Conservation (phyloP, 2,888 invertebrate genomes). For the Pterostichus niger region DNA sequence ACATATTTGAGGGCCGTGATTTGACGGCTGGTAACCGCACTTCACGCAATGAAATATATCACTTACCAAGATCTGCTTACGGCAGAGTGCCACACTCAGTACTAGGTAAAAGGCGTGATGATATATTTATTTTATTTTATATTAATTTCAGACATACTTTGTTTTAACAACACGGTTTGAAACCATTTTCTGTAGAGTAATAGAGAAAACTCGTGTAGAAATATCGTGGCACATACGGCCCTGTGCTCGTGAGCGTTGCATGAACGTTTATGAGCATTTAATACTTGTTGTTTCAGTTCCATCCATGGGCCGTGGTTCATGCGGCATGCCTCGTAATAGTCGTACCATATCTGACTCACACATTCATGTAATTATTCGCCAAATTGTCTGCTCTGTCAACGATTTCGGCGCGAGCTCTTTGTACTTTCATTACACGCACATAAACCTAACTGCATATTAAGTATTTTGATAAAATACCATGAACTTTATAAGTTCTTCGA, state of each 20-base stretch:
- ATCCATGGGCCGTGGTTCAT: neutral
- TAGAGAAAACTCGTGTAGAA: too few relatives aligned
- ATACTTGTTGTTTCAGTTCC: slow-evolving; percentile 22
- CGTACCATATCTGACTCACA: neutral
- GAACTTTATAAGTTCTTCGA: neutral
- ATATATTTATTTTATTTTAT: too few relatives aligned
- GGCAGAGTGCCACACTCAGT: too few relatives aligned
- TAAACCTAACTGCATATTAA: slow-evolving; percentile 40
- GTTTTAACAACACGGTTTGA: too few relatives aligned
- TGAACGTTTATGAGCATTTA: slow-evolving; percentile 37
- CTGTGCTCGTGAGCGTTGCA: neutral
- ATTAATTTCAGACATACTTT: too few relatives aligned
- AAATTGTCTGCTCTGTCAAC: slow-evolving; percentile 42
- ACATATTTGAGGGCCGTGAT: too few relatives aligned
- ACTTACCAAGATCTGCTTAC: too few relatives aligned
- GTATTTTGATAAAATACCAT: slow-evolving; percentile 8
- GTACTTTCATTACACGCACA: slow-evolving; percentile 17
- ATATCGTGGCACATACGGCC: neutral
- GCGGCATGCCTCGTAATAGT: neutral
- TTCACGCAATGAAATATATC: too few relatives aligned
- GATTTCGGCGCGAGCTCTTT: slow-evolving; percentile 35
- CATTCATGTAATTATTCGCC: slow-evolving; percentile 39
- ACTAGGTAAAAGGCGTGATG: too few relatives aligned
- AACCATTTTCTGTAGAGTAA: too few relatives aligned
- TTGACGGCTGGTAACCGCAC: too few relatives aligned